Evolutionary conservation across 2,888 invertebrate genomes (phyloP).

Genomic region (Pemphredon lugubris): DNA sequence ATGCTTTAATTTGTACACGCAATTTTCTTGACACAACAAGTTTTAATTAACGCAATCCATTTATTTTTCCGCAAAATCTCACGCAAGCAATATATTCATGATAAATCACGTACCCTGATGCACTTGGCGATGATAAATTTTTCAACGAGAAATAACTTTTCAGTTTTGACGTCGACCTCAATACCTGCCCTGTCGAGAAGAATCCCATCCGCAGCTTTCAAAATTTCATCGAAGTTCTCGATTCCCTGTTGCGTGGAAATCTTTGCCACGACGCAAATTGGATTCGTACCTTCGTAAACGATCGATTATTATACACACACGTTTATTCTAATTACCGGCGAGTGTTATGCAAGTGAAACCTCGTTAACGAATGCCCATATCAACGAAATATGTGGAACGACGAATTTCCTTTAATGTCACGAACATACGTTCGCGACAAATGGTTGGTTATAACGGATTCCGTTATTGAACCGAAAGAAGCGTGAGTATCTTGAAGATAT

Average conservation of each 20-base stretch:
- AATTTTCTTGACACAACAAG: too few relatives aligned
- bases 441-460: too few relatives aligned
- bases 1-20: too few relatives aligned
- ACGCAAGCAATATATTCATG: background rate
- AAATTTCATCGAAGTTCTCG: constrained; percentile 83
- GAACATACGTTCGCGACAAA: too few relatives aligned
- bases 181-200: constrained; percentile 86
- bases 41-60: too few relatives aligned
- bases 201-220: constrained; percentile 85
- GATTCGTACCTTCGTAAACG: constrained; percentile 35
- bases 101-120: constrained; percentile 65
- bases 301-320: background rate
- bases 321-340: background rate
- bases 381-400: too few relatives aligned
- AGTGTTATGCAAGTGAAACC: too few relatives aligned
- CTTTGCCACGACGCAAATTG: constrained; percentile 63
- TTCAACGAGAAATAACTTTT: constrained; percentile 83
- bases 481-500: too few relatives aligned
- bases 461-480: too few relatives aligned
- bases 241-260: constrained; percentile 67
- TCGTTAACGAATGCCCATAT: too few relatives aligned
- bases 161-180: constrained; percentile 82
- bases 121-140: constrained; percentile 82
- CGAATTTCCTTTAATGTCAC: too few relatives aligned
- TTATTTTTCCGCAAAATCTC: too few relatives aligned